A percentile compares a stretch with the other conserved stretches of the same genome.
Conservation (phyloP, 2,797 vertebrate genomes). For the Thripadectes ignobilis region DNA sequence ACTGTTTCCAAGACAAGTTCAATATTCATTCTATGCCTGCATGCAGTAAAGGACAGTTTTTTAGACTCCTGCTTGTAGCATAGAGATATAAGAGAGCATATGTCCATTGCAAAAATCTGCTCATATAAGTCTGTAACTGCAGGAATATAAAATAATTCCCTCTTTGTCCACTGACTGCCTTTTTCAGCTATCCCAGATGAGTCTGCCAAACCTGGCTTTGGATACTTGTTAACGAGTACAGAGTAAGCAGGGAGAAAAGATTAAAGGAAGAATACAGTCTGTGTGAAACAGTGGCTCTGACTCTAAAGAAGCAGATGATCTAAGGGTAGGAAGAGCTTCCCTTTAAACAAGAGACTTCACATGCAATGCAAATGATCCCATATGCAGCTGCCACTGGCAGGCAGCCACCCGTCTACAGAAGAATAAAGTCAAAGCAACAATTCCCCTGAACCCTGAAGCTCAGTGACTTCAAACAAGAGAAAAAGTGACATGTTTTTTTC, state of each 20-base stretch:
- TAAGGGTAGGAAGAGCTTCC: constrained; percentile 79
- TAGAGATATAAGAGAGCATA: constrained; percentile 2
- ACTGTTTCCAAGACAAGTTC: background rate
- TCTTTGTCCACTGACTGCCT: constrained; percentile 73
- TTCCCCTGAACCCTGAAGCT: constrained; percentile 78
- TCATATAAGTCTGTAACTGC: constrained; percentile 40
- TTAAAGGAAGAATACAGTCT: constrained; percentile 79
- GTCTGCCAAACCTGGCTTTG: constrained; percentile 72
- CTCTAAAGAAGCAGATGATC: constrained; percentile 81
- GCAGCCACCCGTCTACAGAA: constrained; percentile 78
- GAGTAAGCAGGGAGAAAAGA: constrained; percentile 72
- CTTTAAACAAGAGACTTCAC: constrained; percentile 75
- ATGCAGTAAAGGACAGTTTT: background rate
- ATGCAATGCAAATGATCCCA: constrained; percentile 82
- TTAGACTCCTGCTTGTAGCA: background rate
- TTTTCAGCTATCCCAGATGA: constrained; percentile 70
- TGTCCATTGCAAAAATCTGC: constrained; percentile 52
- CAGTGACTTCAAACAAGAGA: constrained; percentile 80
- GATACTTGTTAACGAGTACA: constrained; percentile 75
- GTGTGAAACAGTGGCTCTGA: constrained; percentile 73
- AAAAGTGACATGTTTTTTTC: constrained; percentile 70
- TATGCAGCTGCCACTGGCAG: constrained; percentile 82
- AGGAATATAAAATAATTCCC: constrained; percentile 74
- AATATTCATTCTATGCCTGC: background rate
- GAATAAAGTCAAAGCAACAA: constrained; percentile 81